phyloP scores from a whole-genome alignment of 2,113 vertebrate species.

The Triplophysa siluroides region DNA sequence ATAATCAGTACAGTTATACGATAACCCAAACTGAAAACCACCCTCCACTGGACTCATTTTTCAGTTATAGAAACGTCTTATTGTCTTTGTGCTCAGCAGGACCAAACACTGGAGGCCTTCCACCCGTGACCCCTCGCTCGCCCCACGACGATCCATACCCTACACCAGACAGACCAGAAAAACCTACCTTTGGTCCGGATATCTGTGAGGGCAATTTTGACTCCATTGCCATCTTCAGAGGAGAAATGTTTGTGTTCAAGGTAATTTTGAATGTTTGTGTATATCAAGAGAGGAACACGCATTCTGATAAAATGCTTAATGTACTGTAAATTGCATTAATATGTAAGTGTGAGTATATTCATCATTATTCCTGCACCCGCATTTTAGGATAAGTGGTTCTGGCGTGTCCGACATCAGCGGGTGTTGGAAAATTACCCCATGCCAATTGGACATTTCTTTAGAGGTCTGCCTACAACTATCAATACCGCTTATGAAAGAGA shows the following conservation, averaged over 20 bases:
- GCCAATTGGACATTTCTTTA: slow-evolving; percentile 91
- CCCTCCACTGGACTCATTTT: neutral
- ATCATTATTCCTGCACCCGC: neutral
- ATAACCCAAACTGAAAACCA: neutral
- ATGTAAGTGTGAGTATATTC: neutral
- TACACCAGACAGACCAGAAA: slow-evolving; percentile 70
- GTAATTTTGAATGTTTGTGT: slow-evolving; percentile 60
- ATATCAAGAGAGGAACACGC: neutral
- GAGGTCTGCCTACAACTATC: slow-evolving; percentile 80
- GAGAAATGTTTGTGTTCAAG: slow-evolving; percentile 94
- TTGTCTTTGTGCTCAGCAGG: slow-evolving; percentile 57
- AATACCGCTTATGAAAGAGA: slow-evolving; percentile 87
- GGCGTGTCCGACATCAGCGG: slow-evolving; percentile 82
- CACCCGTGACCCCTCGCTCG: slow-evolving; percentile 62
- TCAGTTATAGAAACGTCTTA: neutral
- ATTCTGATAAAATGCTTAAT: neutral
- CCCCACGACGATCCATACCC: slow-evolving; percentile 60
- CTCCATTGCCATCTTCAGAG: slow-evolving; percentile 83
- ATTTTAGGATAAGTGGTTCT: slow-evolving; percentile 84
- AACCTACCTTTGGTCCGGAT: slow-evolving; percentile 76
- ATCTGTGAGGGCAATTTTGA: slow-evolving; percentile 91
- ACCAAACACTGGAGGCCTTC: slow-evolving; percentile 60
- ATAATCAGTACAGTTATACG: neutral
- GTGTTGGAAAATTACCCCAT: slow-evolving; percentile 89
- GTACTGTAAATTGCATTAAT: neutral